Evolutionary conservation across 1,140 invertebrate species (phyloP).

Genomic region (Sinella curviseta): DNA sequence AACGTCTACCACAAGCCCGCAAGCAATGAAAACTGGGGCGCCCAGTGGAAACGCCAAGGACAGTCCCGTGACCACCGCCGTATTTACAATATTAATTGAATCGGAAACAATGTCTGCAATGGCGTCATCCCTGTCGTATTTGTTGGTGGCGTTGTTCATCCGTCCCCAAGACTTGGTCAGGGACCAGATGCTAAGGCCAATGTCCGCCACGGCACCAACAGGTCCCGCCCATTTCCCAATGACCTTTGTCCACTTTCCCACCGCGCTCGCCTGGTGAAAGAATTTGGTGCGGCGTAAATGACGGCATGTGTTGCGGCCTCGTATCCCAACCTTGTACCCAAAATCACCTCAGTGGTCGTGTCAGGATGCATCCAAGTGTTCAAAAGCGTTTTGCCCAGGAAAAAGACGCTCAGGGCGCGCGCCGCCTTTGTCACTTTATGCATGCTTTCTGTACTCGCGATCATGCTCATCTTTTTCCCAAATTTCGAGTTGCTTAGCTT

Average conservation of each 20-base stretch:
- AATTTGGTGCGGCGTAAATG: background rate
- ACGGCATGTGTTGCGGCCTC: background rate
- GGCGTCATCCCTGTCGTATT: constrained; percentile 33
- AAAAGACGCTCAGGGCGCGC: background rate
- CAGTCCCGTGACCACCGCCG: background rate
- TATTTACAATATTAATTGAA: constrained; percentile 24
- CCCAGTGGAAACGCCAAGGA: constrained; percentile 21
- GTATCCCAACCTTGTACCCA: background rate
- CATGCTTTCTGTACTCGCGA: background rate
- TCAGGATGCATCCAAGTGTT: background rate
- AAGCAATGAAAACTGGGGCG: background rate
- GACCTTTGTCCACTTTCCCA: background rate
- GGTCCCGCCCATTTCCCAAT: constrained; percentile 31
- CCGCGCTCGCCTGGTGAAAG: background rate
- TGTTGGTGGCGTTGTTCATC: too few species aligned
- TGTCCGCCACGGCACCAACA: constrained; percentile 23
- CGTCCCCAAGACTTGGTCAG: background rate
- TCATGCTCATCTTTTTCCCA: background rate
- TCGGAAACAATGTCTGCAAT: constrained; percentile 24
- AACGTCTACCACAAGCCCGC: constrained; percentile 14
- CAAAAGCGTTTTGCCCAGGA: background rate
- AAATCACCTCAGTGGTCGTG: background rate
- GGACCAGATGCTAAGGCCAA: constrained; percentile 28
- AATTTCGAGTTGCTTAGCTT: background rate
- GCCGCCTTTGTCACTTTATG: background rate